A percentile compares a stretch with the other conserved stretches of the same genome.
These are phyloP conservation scores for human DNA, from an alignment of 2,113 vertebrate species.

Conservation along the genomic window GRCh38 chr3:108359001-108359500, in stretches of 20 bases:
- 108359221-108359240: neutral
- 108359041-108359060: neutral
- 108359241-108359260: constrained; percentile 29
- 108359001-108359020: neutral
- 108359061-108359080: neutral
- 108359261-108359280: neutral
- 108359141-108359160: constrained; percentile 48
- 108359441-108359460: neutral
- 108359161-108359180: constrained; percentile 48
- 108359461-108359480: neutral
- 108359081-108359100: constrained; percentile 20
- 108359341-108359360: neutral
- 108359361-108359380: neutral
- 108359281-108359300: neutral
- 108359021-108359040: neutral
- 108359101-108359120: constrained; percentile 49
- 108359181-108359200: constrained; percentile 52
- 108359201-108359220: neutral
- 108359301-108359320: neutral
- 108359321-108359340: neutral
- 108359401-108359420: neutral
- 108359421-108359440: neutral
- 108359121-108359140: constrained; percentile 31
- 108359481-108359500: neutral
- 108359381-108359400: neutral